Evolutionary conservation across 2,113 vertebrate species (phyloP), one percentile per base, ranked within the genome.

Genomic region (Callaeas wilsoni): DNA sequence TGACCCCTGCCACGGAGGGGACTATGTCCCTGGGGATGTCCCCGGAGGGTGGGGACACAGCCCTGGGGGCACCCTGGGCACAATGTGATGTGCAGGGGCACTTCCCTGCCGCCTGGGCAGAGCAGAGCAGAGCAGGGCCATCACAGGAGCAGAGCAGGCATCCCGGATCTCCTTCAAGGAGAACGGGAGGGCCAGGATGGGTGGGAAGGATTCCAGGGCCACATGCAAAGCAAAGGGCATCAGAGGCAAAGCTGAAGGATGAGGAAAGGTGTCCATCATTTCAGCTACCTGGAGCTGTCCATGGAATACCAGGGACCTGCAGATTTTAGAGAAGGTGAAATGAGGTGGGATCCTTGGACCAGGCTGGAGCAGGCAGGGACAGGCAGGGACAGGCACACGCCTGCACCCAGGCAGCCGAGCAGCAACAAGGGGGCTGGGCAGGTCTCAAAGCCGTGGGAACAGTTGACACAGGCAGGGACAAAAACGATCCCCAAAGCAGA

Each of bases 121-220:
- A 50, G 57, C 0, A 47, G 56, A 50, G 57, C 0, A 0, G n/a
- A 35, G 52, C 50, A 35, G 35, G 14, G 29, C 16, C 32, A 64
- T 50, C 1, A 1, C 30, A 16, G 71, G 46, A 88, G 62, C 32
- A 32, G 57, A 29, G 49, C 3, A 4, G 41, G 64, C 41, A 90
- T 9, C 22, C 32, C 0, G 0, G 32, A 49, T 63, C 39, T 65
- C 69, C 86, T 42, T 39, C 0, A 0, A 70, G 65, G 47, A 70
- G 39, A 23, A 25, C 6, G 9, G n/a, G 69, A 35, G 2, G 3
- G 39, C 35, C 35, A 8, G 57, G 44, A 39, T 35, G 33, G 68
- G 26, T 8, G 30, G 60, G 42, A 39, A 73, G 64, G 55, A 12
- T 33, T 19, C 50, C 60, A 47, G 37, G 79, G 29, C 35, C 52